Evolutionary conservation across 2,113 vertebrate genomes (phyloP).

Genomic region (Ondatra zibethicus): DNA sequence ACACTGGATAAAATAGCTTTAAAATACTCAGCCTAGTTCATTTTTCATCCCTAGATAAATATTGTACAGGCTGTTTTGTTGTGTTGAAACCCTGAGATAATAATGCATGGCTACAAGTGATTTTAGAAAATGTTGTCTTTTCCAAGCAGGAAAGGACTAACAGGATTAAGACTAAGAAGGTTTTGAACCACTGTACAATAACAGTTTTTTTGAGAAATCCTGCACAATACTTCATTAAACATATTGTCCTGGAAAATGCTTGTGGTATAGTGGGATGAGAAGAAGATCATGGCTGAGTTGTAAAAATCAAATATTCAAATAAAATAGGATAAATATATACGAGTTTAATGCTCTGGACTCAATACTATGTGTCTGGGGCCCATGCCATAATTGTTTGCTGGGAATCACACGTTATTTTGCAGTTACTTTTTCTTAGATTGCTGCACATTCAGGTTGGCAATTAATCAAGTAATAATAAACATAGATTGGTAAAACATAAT

Average conservation of each 20-base stretch:
- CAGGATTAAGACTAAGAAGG: conserved; percentile 14
- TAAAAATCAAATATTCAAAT: not conserved
- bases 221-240: not conserved
- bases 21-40: not conserved
- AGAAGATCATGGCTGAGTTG: not conserved
- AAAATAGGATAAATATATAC: conserved; percentile 12
- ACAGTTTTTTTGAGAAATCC: not conserved
- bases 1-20: not conserved
- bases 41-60: not conserved
- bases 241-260: not conserved
- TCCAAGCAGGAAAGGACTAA: not conserved
- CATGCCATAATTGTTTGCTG: not conserved
- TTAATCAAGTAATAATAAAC: conserved; percentile 38
- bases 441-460: conserved; percentile 3
- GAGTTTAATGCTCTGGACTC: not conserved
- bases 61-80: not conserved
- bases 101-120: not conserved
- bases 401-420: not conserved
- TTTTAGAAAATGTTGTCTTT: not conserved
- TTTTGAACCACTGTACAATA: conserved; percentile 2
- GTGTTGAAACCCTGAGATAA: not conserved
- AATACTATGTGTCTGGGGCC: not conserved
- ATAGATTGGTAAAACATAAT: conserved; percentile 3
- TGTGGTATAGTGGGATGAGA: not conserved
- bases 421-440: not conserved